These are phyloP conservation scores for Chromobotia macracanthus DNA, from an alignment of 2,797 vertebrate species.

Conservation along the genomic window DNA sequence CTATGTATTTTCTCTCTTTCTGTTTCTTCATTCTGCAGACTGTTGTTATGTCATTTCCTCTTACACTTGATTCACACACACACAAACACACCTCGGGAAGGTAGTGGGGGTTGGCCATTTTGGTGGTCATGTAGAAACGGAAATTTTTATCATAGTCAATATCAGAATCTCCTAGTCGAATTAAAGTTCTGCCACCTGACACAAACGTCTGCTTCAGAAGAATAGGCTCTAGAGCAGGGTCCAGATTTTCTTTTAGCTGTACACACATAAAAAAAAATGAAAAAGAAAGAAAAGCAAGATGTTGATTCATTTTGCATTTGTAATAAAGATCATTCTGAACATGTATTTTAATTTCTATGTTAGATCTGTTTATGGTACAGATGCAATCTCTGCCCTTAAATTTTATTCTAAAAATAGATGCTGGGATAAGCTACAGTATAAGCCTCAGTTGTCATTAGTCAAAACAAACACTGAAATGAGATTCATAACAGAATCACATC, in stretches of 20 bases:
- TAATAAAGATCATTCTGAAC: neutral
- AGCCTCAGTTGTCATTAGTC: neutral
- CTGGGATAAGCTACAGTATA: neutral
- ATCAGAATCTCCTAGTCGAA: constrained; percentile 87
- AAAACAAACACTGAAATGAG: constrained; percentile 24
- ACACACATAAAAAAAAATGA: constrained; percentile 37
- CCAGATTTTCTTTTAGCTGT: constrained; percentile 84
- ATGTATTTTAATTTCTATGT: neutral
- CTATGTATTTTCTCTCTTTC: no score
- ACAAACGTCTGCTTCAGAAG: constrained; percentile 87
- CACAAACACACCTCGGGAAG: constrained; percentile 81
- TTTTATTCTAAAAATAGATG: constrained; percentile 7
- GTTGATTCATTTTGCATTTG: neutral
- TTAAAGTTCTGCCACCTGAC: constrained; percentile 81
- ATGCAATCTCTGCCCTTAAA: neutral
- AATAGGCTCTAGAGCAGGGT: constrained; percentile 86
- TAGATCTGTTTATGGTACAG: constrained; percentile 1
- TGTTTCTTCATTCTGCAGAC: neutral
- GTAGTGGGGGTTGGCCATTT: constrained; percentile 90
- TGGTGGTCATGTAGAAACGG: constrained; percentile 89
- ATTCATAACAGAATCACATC: constrained; percentile 1
- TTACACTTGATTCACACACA: constrained; percentile 3
- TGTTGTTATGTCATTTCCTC: neutral
- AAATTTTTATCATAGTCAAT: constrained; percentile 88
- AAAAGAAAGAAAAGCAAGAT: constrained; percentile 13